A percentile compares a stretch with the other conserved stretches of the same genome.
Conservation (phyloP, 2,797 vertebrate species). For the Helostoma temminkii region DNA sequence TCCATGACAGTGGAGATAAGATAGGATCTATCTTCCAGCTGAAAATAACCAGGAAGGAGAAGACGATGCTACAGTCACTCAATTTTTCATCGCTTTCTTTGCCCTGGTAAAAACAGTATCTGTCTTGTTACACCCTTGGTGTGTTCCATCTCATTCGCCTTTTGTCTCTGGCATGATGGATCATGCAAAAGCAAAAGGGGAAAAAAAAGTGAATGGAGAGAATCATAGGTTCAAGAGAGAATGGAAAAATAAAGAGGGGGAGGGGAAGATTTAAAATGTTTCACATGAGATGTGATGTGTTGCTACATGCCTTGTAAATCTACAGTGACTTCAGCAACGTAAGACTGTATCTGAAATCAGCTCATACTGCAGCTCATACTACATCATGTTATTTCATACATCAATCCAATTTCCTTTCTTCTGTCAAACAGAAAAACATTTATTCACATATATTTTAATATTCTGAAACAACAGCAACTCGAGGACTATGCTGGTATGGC, state of each 20-base stretch:
- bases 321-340: too few species aligned
- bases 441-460: slow-evolving; percentile 23
- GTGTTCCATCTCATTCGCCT: slow-evolving; percentile 5
- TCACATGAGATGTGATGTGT: slow-evolving; percentile 21
- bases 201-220: slow-evolving; percentile 16
- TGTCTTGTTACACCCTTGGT: slow-evolving; percentile 39
- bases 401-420: background rate
- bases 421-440: slow-evolving; percentile 28
- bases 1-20: slow-evolving; percentile 47
- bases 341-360: background rate
- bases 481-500: slow-evolving; percentile 50
- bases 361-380: slow-evolving; percentile 8
- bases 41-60: slow-evolving; percentile 9
- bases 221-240: slow-evolving; percentile 31
- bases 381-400: slow-evolving; percentile 18
- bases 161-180: slow-evolving; percentile 52
- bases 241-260: slow-evolving; percentile 53
- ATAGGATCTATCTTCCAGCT: slow-evolving; percentile 49
- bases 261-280: slow-evolving; percentile 50
- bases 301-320: background rate
- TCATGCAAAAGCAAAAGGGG: slow-evolving; percentile 29
- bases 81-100: slow-evolving; percentile 42
- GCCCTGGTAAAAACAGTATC: slow-evolving; percentile 21
- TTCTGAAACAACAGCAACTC: slow-evolving; percentile 13
- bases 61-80: slow-evolving; percentile 37